phyloP scores from a whole-genome alignment of 92 coral and sea anemone genomes.

The Micromussa lordhowensis region DNA sequence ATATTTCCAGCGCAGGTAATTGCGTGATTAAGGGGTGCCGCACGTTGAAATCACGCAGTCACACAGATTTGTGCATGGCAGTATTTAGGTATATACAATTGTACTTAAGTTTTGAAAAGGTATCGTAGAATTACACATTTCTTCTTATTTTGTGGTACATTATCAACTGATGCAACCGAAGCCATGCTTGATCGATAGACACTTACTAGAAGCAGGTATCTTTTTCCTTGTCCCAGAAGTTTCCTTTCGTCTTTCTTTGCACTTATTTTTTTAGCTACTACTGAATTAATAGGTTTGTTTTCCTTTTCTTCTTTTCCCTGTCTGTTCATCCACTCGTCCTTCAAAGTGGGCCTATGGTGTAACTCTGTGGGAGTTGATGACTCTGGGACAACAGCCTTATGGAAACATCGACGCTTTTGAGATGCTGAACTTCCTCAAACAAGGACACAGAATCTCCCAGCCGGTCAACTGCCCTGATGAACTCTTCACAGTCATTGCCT shows the following conservation, averaged over 20 bases:
- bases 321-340: neutral
- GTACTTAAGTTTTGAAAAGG: too few relatives aligned
- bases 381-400: conserved; percentile 96
- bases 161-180: too few relatives aligned
- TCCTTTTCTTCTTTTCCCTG: neutral
- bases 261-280: too few relatives aligned
- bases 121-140: too few relatives aligned
- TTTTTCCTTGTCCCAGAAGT: too few relatives aligned
- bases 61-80: too few relatives aligned
- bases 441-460: conserved; percentile 96
- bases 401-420: conserved; percentile 98
- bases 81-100: too few relatives aligned
- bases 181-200: too few relatives aligned
- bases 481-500: conserved; percentile 93
- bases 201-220: too few relatives aligned
- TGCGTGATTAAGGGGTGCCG: neutral
- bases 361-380: conserved; percentile 94
- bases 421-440: conserved; percentile 93
- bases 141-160: too few relatives aligned
- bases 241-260: too few relatives aligned
- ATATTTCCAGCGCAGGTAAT: neutral
- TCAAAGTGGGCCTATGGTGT: conserved; percentile 97
- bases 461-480: conserved; percentile 98
- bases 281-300: neutral
- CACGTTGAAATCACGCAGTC: too few relatives aligned